Percentiles rank a stretch among this genome's conserved stretches.
These are phyloP conservation scores for Hemiprocne comata DNA, from an alignment of 2,113 vertebrate genomes.

Conservation along the genomic window DNA sequence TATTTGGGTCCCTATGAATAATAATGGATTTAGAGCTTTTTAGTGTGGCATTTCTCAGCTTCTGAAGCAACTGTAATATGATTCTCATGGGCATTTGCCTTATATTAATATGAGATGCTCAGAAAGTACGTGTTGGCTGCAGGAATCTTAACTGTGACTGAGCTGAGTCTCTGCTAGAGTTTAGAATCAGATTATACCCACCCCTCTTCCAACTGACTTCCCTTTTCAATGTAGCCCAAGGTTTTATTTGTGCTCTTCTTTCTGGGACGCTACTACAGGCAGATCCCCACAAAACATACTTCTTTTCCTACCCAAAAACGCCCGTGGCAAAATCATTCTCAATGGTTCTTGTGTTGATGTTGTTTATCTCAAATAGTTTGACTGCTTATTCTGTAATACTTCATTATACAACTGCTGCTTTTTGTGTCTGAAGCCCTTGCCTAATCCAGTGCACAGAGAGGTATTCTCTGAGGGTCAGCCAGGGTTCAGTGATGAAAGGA, in stretches of 20 bases:
- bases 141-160: background rate
- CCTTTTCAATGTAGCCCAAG: background rate
- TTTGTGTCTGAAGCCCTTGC: background rate
- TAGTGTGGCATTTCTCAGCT: background rate
- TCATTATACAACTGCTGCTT: background rate
- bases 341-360: background rate
- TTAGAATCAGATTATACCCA: background rate
- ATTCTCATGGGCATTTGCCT: background rate
- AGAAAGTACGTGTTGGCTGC: background rate
- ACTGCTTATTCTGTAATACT: background rate
- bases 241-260: background rate
- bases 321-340: background rate
- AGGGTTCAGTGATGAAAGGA: background rate
- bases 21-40: background rate
- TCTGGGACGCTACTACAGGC: background rate
- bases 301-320: background rate
- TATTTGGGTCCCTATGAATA: background rate
- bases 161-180: background rate
- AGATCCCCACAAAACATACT: background rate
- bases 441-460: background rate
- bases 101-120: background rate
- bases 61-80: background rate
- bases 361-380: background rate
- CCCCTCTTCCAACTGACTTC: background rate
- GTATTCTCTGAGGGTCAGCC: background rate